phyloP scores from a whole-genome alignment of 2,113 vertebrate species.

The Litocranius walleri region DNA sequence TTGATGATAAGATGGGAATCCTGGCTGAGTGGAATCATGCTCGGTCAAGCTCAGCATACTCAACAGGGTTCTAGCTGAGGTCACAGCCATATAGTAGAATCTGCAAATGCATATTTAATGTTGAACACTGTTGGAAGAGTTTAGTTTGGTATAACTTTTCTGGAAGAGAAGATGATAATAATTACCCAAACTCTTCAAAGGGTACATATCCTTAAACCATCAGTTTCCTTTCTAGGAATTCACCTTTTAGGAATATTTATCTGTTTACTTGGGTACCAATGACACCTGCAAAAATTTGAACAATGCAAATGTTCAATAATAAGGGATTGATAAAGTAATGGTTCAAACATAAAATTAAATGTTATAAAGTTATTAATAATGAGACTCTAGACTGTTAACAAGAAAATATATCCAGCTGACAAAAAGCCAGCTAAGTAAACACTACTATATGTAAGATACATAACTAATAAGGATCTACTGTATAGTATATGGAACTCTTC shows the following conservation, averaged over 20 bases:
- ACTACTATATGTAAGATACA: background rate
- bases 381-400: background rate
- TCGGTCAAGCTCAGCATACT: background rate
- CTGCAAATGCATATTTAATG: background rate
- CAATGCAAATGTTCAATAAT: background rate
- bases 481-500: background rate
- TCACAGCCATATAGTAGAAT: background rate
- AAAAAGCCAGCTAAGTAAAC: background rate
- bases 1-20: background rate
- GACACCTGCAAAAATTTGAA: background rate
- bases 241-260: background rate
- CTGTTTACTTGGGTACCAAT: background rate
- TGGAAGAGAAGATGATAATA: background rate
- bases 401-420: background rate
- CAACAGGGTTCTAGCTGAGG: background rate
- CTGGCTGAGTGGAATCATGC: background rate
- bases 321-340: background rate
- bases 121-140: background rate
- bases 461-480: background rate
- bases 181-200: background rate
- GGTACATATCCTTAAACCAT: background rate
- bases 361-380: background rate
- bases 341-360: background rate
- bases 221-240: background rate
- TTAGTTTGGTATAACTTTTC: background rate